A percentile compares a stretch with the other conserved stretches of the same genome.
Evolutionary conservation across 1,140 invertebrate genomes (phyloP).

Genomic region (Copidosoma floridanum): DNA sequence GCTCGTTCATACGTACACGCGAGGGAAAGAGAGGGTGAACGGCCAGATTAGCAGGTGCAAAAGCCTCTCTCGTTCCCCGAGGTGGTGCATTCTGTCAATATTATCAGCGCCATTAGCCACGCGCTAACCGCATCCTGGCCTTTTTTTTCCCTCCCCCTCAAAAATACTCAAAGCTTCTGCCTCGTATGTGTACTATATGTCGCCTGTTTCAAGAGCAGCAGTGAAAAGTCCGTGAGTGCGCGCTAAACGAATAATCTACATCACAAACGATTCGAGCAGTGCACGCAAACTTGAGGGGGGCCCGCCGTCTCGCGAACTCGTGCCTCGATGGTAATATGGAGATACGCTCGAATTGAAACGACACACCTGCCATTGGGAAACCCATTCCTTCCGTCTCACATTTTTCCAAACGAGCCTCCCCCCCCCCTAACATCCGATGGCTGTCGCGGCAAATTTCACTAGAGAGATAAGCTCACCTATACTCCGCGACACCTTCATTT

Average conservation of each 20-base stretch:
- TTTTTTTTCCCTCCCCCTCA: not conserved
- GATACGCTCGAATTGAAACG: constrained; percentile 17
- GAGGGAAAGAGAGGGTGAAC: constrained; percentile 1
- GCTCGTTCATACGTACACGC: no score
- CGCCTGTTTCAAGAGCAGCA: not conserved
- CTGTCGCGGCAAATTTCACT: no score
- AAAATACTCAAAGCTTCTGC: no score
- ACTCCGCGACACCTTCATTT: no score
- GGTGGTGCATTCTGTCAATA: constrained; percentile 27
- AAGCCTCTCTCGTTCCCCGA: no score
- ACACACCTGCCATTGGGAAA: constrained; percentile 1
- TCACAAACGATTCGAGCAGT: constrained; percentile 7
- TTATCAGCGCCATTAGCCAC: constrained; percentile 27
- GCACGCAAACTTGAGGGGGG: not conserved
- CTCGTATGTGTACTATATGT: no score
- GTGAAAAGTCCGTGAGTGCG: constrained; percentile 2
- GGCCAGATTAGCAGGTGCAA: constrained; percentile 17
- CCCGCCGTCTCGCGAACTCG: not conserved
- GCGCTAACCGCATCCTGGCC: not conserved
- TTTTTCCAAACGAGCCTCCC: no score
- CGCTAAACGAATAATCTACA: constrained; percentile 15
- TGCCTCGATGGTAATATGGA: no score
- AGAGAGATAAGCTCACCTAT: no score
- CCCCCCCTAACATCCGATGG: no score
- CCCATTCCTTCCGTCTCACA: no score